Conservation (phyloP, 1,140 invertebrate species). For the Drosophila micromelanica region DNA sequence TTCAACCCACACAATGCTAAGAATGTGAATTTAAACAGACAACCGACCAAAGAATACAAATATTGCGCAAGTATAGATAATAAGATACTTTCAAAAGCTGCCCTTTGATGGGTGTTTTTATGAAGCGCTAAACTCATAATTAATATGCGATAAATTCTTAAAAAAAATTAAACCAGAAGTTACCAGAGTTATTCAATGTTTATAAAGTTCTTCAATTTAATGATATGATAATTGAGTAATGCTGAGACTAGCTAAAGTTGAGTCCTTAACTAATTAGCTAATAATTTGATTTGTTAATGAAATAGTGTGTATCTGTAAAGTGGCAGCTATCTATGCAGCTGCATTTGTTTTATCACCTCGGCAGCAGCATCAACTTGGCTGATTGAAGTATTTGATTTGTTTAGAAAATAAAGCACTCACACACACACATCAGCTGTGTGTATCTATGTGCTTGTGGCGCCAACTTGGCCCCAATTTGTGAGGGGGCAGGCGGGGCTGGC, state of each 20-base stretch:
- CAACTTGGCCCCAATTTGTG: constrained; percentile 76
- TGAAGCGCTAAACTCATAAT: constrained; percentile 11
- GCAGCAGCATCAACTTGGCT: constrained; percentile 55
- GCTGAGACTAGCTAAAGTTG: background rate
- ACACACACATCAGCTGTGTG: constrained; percentile 42
- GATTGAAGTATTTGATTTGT: constrained; percentile 82
- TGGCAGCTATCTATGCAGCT: constrained; percentile 16
- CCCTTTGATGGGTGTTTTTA: constrained; percentile 3
- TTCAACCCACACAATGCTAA: background rate
- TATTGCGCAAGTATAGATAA: constrained; percentile 24
- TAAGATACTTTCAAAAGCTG: constrained; percentile 4
- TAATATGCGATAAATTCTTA: constrained; percentile 33
- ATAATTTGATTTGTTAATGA: constrained; percentile 65
- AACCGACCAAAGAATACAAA: background rate
- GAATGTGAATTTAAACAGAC: constrained; percentile 29
- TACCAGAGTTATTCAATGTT: constrained; percentile 22
- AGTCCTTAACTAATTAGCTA: constrained; percentile 60
- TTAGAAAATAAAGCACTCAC: constrained; percentile 77
- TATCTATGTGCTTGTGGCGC: constrained; percentile 64
- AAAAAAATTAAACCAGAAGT: constrained; percentile 1
- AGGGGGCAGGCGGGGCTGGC: constrained; percentile 47
- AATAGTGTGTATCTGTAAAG: background rate
- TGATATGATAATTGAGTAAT: constrained; percentile 7
- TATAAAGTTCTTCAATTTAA: constrained; percentile 35
- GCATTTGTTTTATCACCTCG: constrained; percentile 74